Conservation (phyloP, 1,140 invertebrate genomes). For the Diorhabda sublineata region DNA sequence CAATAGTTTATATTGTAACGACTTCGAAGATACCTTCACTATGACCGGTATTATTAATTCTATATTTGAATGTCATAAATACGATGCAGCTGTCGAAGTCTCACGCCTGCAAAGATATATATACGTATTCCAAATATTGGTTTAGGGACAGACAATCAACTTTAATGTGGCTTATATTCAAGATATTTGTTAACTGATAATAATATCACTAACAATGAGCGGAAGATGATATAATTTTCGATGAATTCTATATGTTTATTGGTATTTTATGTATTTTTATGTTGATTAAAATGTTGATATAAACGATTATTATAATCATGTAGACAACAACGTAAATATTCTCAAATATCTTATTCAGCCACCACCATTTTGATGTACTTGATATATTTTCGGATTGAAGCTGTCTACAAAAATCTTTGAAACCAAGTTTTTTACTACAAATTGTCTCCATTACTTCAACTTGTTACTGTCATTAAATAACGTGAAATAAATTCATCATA, state of each 20-base stretch:
- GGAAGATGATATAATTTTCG: constrained; percentile 20
- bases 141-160: constrained; percentile 27
- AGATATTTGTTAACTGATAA: constrained; percentile 26
- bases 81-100: constrained; percentile 24
- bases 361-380: no score
- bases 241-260: constrained; percentile 19
- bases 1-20: constrained; percentile 20
- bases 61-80: constrained; percentile 27
- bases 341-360: neutral
- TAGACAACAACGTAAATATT: constrained; percentile 1
- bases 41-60: constrained; percentile 20
- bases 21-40: constrained; percentile 18
- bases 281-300: neutral
- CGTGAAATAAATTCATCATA: no score
- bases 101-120: constrained; percentile 26
- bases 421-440: no score
- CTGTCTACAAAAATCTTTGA: no score
- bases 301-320: neutral
- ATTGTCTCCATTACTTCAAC: no score
- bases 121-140: constrained; percentile 25
- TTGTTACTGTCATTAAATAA: no score
- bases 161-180: constrained; percentile 23
- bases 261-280: constrained; percentile 4
- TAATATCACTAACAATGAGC: constrained; percentile 22
- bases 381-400: no score